These are phyloP conservation scores for Pterocles burchelli DNA, from an alignment of 2,113 vertebrate genomes.

Conservation along the genomic window DNA sequence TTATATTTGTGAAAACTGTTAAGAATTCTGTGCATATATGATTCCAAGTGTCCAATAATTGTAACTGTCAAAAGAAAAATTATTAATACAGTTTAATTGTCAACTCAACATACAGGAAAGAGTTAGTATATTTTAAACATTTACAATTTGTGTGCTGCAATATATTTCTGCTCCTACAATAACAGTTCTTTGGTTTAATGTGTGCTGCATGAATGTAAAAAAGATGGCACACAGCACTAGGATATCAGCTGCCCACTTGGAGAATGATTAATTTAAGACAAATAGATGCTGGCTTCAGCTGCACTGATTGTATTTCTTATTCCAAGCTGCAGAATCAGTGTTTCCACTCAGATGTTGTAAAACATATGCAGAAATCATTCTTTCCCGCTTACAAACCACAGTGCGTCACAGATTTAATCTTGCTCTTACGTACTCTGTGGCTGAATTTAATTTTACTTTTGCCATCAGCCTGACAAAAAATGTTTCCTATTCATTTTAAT, in stretches of 20 bases:
- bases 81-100: neutral
- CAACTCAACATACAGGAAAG: neutral
- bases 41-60: neutral
- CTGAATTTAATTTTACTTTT: slow-evolving; percentile 65
- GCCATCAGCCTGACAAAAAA: slow-evolving; percentile 43
- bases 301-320: slow-evolving; percentile 56
- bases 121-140: slow-evolving; percentile 4
- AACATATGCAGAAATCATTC: slow-evolving; percentile 59
- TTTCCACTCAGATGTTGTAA: slow-evolving; percentile 54
- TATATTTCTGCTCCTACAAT: neutral
- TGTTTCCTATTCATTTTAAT: slow-evolving; percentile 48
- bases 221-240: slow-evolving; percentile 38
- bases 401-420: slow-evolving; percentile 66
- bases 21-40: neutral
- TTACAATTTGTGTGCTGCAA: neutral
- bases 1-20: neutral
- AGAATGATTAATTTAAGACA: slow-evolving; percentile 75
- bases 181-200: slow-evolving; percentile 40
- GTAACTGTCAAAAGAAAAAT: neutral
- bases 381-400: slow-evolving; percentile 54
- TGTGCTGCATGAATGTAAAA: slow-evolving; percentile 64
- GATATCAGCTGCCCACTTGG: slow-evolving; percentile 61
- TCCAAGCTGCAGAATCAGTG: slow-evolving; percentile 28
- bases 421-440: neutral
- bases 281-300: slow-evolving; percentile 66